Evolutionary conservation across 2,888 invertebrate genomes (phyloP).

Genomic region (Crossocerus cetratus): DNA sequence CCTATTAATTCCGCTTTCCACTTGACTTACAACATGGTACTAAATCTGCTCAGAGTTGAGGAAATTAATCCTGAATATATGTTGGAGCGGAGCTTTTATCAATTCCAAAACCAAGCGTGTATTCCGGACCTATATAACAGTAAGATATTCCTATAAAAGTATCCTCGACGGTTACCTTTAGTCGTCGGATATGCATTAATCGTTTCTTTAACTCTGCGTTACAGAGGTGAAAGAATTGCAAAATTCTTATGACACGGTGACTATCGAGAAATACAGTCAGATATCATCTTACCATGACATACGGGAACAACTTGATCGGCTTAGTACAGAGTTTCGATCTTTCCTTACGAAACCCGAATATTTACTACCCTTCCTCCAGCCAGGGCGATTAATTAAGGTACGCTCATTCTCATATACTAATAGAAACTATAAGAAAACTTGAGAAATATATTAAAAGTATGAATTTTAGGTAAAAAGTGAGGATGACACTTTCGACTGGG

Average conservation of each 20-base stretch:
- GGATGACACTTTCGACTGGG: conserved; percentile 96
- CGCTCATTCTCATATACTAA: conserved; percentile 23
- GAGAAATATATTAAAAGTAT: neutral
- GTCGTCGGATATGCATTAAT: conserved; percentile 16
- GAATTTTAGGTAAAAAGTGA: conserved; percentile 85
- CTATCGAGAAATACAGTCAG: conserved; percentile 84
- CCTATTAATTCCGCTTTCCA: conserved; percentile 99
- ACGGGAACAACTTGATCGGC: conserved; percentile 86
- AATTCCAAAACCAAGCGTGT: conserved; percentile 98
- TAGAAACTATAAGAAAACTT: neutral
- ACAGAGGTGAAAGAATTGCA: conserved; percentile 84
- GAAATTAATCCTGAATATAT: conserved; percentile 99
- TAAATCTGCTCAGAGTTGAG: conserved; percentile 96
- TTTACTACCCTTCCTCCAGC: conserved; percentile 94
- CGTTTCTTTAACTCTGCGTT: conserved; percentile 45
- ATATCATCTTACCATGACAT: conserved; percentile 92
- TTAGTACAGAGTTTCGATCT: conserved; percentile 86
- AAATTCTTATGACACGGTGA: conserved; percentile 81
- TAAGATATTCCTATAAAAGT: conserved; percentile 76
- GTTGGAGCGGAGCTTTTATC: conserved; percentile 98
- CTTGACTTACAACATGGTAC: conserved; percentile 99
- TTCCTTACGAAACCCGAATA: conserved; percentile 92
- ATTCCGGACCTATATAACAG: conserved; percentile 94
- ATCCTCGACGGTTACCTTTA: conserved; percentile 2
- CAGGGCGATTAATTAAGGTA: conserved; percentile 95